Conservation (phyloP, 2,113 vertebrate genomes). For the Anhinga rufa region DNA sequence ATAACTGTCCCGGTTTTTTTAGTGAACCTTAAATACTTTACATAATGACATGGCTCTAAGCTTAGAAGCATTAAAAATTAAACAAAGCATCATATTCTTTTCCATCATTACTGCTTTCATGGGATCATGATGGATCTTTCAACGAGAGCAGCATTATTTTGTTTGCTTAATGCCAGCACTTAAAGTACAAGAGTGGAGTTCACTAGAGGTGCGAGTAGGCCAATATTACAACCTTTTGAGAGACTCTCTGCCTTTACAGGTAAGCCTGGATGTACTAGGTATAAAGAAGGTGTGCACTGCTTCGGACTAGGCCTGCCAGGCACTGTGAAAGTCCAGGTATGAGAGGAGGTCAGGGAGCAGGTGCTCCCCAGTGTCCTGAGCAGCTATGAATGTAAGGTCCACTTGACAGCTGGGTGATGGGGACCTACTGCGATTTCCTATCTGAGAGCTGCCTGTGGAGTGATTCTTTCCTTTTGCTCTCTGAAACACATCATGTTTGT, state of each 20-base stretch:
- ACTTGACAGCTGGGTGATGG: not conserved
- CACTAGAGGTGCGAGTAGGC: not conserved
- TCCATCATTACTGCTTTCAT: not conserved
- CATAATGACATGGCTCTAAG: not conserved
- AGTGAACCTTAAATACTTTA: not conserved
- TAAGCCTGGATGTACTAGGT: not conserved
- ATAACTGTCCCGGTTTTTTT: not conserved
- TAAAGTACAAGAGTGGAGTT: not conserved
- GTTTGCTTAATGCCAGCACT: not conserved
- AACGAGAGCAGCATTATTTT: not conserved
- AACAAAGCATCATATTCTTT: not conserved
- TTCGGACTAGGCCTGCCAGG: not conserved
- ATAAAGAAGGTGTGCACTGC: not conserved
- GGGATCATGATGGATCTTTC: not conserved
- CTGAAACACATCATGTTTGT: not conserved
- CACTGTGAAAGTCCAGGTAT: too few species aligned
- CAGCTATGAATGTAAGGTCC: not conserved
- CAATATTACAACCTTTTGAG: not conserved
- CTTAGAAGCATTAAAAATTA: not conserved
- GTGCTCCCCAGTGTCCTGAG: not conserved
- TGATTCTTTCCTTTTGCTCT: not conserved
- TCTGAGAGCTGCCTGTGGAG: not conserved
- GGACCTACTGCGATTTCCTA: not conserved
- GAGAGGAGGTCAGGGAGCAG: not conserved
- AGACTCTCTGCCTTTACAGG: not conserved